phyloP scores from a whole-genome alignment of 2,113 vertebrate species.

The Phalacrocorax pelagicus region DNA sequence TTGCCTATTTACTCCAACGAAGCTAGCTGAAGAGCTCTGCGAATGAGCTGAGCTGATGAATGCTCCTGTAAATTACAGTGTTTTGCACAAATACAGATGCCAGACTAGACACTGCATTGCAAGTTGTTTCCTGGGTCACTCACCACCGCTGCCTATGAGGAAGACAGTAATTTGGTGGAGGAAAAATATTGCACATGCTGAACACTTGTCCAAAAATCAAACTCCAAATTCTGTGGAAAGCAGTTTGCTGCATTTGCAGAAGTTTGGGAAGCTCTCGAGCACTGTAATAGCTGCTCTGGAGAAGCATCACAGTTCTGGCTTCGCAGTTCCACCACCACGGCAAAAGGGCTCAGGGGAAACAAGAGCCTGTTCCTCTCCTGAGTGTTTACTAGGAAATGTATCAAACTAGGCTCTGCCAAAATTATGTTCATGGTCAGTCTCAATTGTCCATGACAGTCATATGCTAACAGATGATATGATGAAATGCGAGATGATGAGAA shows the following conservation, averaged over 20 bases:
- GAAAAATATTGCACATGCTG: background rate
- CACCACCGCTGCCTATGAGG: rapidly evolving
- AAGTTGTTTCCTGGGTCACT: background rate
- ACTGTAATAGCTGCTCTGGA: background rate
- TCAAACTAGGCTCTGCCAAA: background rate
- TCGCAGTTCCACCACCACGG: background rate
- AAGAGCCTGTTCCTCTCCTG: background rate
- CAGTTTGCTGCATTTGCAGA: background rate
- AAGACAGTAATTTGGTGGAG: background rate
- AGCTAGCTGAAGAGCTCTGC: background rate
- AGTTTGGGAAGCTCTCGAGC: background rate
- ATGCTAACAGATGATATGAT: background rate
- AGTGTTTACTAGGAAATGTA: background rate
- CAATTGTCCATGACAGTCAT: background rate
- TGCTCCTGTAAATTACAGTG: background rate
- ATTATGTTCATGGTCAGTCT: background rate
- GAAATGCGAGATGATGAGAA: background rate
- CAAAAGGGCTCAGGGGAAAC: background rate
- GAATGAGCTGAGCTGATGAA: background rate
- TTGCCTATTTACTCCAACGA: background rate
- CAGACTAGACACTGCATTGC: background rate
- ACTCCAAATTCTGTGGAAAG: background rate
- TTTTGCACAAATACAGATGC: background rate
- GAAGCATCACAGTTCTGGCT: background rate
- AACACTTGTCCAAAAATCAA: background rate